Percentiles rank a stretch among this genome's conserved stretches.
Evolutionary conservation across 1,140 invertebrate species (phyloP).

Genomic region (Phthorimaea operculella): DNA sequence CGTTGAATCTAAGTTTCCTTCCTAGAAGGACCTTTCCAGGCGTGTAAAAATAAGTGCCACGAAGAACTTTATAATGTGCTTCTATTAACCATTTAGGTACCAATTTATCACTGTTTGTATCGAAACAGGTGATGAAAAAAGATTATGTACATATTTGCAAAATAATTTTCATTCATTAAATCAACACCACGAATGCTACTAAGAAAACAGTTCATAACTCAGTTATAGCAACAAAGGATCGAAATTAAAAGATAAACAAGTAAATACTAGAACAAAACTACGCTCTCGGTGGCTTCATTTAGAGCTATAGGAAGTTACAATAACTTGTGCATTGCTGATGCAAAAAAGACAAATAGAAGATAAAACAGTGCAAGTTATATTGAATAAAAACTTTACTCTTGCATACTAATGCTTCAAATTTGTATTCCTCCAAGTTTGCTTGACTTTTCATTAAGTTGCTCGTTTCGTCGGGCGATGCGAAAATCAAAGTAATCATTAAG

Average conservation of each 20-base stretch:
- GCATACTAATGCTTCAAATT: slow-evolving; percentile 63
- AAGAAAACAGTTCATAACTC: neutral
- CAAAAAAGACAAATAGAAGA: slow-evolving; percentile 51
- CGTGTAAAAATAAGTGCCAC: neutral
- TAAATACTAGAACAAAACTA: neutral
- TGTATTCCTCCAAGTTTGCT: slow-evolving; percentile 60
- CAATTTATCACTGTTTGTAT: too few relatives aligned
- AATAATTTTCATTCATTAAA: too few relatives aligned
- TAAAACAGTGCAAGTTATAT: slow-evolving; percentile 59
- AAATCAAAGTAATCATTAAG: slow-evolving; percentile 61
- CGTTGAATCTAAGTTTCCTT: neutral
- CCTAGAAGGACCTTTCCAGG: neutral
- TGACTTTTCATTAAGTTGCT: slow-evolving; percentile 62
- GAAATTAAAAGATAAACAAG: slow-evolving; percentile 31
- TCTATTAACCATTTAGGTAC: too few relatives aligned
- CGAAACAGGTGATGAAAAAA: too few relatives aligned
- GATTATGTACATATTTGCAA: too few relatives aligned
- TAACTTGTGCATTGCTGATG: slow-evolving; percentile 43
- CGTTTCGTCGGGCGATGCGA: slow-evolving; percentile 47
- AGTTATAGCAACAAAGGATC: neutral
- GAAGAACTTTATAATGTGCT: too few relatives aligned
- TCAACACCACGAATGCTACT: too few relatives aligned
- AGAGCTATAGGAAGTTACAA: slow-evolving; percentile 29
- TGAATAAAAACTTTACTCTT: slow-evolving; percentile 63
- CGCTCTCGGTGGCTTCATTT: slow-evolving; percentile 24